These are phyloP conservation scores for Thereva nobilitata DNA, from an alignment of 2,888 invertebrate species.

Conservation along the genomic window DNA sequence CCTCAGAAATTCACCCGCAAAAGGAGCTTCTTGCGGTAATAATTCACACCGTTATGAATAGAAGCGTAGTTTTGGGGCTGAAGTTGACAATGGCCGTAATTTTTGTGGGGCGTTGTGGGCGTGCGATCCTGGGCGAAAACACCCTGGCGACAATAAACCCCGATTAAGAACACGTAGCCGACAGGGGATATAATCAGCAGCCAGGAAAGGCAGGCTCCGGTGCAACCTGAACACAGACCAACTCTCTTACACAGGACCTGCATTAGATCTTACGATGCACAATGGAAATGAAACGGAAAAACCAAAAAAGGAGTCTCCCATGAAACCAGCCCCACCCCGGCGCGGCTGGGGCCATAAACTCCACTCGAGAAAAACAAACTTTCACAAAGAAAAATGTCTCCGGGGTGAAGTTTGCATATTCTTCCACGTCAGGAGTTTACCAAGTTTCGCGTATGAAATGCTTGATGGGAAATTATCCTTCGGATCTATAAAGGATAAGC, in stretches of 20 bases:
- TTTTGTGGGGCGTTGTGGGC: slow-evolving; percentile 21
- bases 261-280: slow-evolving; percentile 33
- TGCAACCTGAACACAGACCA: slow-evolving; percentile 1
- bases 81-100: slow-evolving; percentile 27
- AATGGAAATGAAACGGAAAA: slow-evolving; percentile 29
- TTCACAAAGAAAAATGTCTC: slow-evolving; percentile 12
- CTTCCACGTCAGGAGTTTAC: background rate
- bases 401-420: slow-evolving; percentile 12
- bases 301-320: background rate
- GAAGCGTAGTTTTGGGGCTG: slow-evolving; percentile 24
- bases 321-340: background rate
- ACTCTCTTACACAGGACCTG: slow-evolving; percentile 2
- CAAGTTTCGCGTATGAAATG: background rate
- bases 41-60: slow-evolving; percentile 29
- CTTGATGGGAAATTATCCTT: too few species aligned
- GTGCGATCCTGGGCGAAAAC: slow-evolving; percentile 13
- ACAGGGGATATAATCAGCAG: background rate
- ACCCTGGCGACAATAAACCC: slow-evolving; percentile 24
- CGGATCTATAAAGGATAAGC: too few species aligned
- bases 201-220: background rate
- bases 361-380: slow-evolving; percentile 4
- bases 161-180: background rate
- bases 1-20: slow-evolving; percentile 7
- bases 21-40: slow-evolving; percentile 15
- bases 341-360: slow-evolving; percentile 5